Evolutionary conservation across 2,113 vertebrate species (phyloP).

Genomic region (Stigmatopora nigra): DNA sequence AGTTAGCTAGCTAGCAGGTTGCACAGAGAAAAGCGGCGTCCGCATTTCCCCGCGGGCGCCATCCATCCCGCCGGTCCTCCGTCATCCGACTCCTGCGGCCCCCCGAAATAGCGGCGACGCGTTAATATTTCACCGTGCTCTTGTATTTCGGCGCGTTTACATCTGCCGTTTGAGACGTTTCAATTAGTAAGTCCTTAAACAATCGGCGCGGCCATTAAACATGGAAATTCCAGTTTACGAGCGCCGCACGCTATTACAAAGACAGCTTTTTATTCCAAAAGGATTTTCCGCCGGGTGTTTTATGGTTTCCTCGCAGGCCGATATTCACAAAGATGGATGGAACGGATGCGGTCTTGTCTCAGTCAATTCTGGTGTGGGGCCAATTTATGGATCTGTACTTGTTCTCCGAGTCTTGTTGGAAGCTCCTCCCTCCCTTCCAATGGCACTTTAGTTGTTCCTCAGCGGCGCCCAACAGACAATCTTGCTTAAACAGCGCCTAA

Average conservation of each 20-base stretch:
- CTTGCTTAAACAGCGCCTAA: background rate
- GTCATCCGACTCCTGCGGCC: constrained; percentile 24
- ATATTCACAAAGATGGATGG: background rate
- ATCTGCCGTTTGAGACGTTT: background rate
- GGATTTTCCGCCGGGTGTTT: background rate
- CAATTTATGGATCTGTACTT: no score
- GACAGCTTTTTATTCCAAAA: background rate
- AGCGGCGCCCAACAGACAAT: background rate
- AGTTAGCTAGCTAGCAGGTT: constrained; percentile 24
- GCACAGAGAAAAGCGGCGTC: constrained; percentile 29
- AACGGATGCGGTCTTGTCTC: no score
- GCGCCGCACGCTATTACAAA: background rate
- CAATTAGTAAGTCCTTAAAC: background rate
- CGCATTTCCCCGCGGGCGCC: constrained; percentile 26
- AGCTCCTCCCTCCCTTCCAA: no score
- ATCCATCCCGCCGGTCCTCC: constrained; percentile 43
- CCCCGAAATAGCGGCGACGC: constrained; percentile 13
- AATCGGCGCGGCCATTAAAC: background rate
- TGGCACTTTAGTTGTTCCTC: no score
- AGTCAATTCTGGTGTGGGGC: no score
- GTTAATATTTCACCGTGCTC: constrained; percentile 18
- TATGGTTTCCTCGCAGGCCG: background rate
- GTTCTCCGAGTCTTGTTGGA: no score
- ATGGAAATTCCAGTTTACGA: no score
- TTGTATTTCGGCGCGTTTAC: constrained; percentile 9